Evolutionary conservation across 2,113 vertebrate species (phyloP).

Genomic region (Menura novaehollandiae): DNA sequence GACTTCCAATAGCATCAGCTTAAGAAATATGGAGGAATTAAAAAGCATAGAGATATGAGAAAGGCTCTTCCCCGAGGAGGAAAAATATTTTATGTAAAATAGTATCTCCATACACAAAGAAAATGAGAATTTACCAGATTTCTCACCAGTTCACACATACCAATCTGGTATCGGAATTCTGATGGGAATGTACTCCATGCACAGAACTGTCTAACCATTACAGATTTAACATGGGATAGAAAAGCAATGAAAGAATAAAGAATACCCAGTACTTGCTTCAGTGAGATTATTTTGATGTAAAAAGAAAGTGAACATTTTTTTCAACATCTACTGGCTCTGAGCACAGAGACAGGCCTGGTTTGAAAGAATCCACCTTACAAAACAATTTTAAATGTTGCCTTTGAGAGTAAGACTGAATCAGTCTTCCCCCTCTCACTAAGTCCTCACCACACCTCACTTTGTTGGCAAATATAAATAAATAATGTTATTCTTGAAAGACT

Average conservation of each 20-base stretch:
- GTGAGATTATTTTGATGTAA: not conserved
- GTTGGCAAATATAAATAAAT: not conserved
- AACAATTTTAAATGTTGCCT: not conserved
- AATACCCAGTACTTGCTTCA: not conserved
- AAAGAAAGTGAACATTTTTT: not conserved
- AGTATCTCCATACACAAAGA: not conserved
- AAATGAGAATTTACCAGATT: not conserved
- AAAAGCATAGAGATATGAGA: not conserved
- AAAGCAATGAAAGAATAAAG: not conserved
- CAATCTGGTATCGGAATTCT: not conserved
- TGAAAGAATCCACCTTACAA: not conserved
- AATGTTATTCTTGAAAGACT: not conserved
- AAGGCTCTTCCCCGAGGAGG: not conserved
- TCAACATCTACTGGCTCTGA: not conserved
- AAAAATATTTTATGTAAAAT: not conserved
- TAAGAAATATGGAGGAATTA: not conserved
- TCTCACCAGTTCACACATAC: not conserved
- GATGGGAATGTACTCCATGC: rapidly evolving
- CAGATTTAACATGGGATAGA: not conserved
- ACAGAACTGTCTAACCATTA: not conserved
- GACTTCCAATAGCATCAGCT: not conserved
- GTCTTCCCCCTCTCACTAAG: not conserved
- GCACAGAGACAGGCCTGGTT: not conserved
- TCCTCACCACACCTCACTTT: not conserved
- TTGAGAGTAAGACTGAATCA: not conserved